These are phyloP conservation scores for Caenorhabditis zanzibari DNA, from an alignment of 2,888 invertebrate genomes.

Conservation along the genomic window DNA sequence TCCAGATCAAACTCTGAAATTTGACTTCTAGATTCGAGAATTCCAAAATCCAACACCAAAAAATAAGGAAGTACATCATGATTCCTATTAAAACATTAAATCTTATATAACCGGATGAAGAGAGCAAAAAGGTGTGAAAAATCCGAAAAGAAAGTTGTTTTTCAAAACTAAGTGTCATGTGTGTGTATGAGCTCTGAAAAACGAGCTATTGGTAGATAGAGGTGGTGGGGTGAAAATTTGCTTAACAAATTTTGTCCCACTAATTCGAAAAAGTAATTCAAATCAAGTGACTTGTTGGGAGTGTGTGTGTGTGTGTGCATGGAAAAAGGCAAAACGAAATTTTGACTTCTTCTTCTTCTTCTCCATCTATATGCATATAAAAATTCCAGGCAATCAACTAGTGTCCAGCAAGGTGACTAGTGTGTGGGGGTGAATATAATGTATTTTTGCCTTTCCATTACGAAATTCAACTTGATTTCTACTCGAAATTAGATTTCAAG, in stretches of 20 bases:
- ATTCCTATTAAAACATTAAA: too few relatives aligned
- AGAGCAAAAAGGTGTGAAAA: constrained; percentile 16
- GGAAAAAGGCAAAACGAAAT: neutral
- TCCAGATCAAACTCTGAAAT: too few relatives aligned
- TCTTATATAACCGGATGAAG: neutral
- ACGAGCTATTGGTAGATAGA: too few relatives aligned
- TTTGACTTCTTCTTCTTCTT: neutral
- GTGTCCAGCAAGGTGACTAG: neutral
- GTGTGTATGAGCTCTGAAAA: constrained; percentile 1
- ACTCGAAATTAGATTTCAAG: neutral
- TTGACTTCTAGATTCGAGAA: too few relatives aligned
- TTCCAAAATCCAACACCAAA: too few relatives aligned
- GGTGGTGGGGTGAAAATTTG: constrained; percentile 1
- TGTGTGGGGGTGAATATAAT: constrained; percentile 24
- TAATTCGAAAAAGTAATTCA: constrained; percentile 62
- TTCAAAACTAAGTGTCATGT: neutral
- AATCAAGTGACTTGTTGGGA: constrained; percentile 45
- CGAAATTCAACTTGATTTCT: constrained; percentile 39
- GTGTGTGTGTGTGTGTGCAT: neutral
- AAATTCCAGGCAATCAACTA: neutral
- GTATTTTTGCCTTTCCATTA: constrained; percentile 23
- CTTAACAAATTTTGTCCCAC: constrained; percentile 20
- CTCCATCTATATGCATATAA: neutral
- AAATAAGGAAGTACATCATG: too few relatives aligned
- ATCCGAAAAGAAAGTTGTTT: neutral